These are phyloP conservation scores for Catocala nupta DNA, from an alignment of 2,888 invertebrate species.

Conservation along the genomic window DNA sequence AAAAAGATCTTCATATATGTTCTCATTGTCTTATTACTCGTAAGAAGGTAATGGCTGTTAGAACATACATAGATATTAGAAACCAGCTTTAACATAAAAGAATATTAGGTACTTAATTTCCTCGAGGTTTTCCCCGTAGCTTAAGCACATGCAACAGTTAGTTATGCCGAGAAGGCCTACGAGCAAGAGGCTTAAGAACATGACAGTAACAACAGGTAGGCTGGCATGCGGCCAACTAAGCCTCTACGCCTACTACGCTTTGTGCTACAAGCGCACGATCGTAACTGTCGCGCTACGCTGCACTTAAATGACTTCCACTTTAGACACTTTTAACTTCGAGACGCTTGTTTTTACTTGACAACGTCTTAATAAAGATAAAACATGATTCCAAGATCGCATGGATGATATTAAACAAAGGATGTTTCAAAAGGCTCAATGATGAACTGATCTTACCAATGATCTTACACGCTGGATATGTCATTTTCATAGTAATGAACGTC, in stretches of 20 bases:
- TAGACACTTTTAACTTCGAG: constrained; percentile 51
- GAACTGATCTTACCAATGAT: too few relatives aligned
- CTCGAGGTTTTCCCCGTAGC: constrained; percentile 46
- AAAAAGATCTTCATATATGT: constrained; percentile 18
- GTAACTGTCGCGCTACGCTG: constrained; percentile 57
- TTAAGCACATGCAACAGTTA: constrained; percentile 62
- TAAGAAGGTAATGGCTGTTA: too few relatives aligned
- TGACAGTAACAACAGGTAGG: constrained; percentile 81
- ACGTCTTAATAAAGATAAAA: constrained; percentile 22
- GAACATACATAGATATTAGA: too few relatives aligned
- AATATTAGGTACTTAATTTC: constrained; percentile 37
- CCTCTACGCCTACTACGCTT: constrained; percentile 66
- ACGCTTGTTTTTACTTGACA: constrained; percentile 39
- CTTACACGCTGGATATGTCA: too few relatives aligned
- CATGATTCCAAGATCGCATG: not conserved
- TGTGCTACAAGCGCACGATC: constrained; percentile 68
- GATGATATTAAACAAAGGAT: too few relatives aligned
- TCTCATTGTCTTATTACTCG: too few relatives aligned
- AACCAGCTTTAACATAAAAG: constrained; percentile 14
- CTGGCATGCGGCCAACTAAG: constrained; percentile 78
- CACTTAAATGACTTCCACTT: constrained; percentile 62
- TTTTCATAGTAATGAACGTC: too few relatives aligned
- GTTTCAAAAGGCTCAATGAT: too few relatives aligned
- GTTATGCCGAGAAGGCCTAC: constrained; percentile 51
- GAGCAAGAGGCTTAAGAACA: constrained; percentile 61